Base-by-base conservation (phyloP, 2,888 invertebrate genomes). In the Eristalis arbustorum region DNA sequence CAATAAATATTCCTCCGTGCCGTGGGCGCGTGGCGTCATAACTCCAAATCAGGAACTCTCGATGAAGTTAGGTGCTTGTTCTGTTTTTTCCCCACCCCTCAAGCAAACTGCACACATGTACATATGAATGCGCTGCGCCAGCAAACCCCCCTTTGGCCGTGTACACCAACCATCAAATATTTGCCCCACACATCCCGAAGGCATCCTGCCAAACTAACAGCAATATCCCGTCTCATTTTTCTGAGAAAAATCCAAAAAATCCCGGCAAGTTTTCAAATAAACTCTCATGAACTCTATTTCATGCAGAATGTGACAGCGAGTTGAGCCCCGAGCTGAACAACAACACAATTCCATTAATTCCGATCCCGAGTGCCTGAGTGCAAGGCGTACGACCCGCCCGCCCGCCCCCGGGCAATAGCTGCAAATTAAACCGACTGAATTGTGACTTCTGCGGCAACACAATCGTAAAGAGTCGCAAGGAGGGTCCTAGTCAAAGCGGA, bases 231-330 rank as follows among this genome's bases (percentile, higher is more conserved):
- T 71, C 75, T 59, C 40, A 74, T 75, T 75, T 66, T 28, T 5
- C 34, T 23, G 59, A 59, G 22, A 59, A 25, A 72, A 72, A 37
- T 8, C 49, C n/a, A 31, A 13, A 49, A 34, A 63, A 28, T 69
- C 25, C 28, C 66, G 0, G 28, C 18, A 75, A 83, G 67, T 73
- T 78, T 66, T 73, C 83, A 63, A 83, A 78, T 77, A 73, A 83
- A 73, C 63, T 69, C 72, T 73, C 68, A 82, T 82, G 72, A 82
- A 72, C 66, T 56, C 72, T 72, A 82, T 77, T 76, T 72, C 64
- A 66, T 62, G 61, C 42, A 42, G 22, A 82, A 49, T 64, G 63
- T 40, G 40, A 56, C 63, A n/a, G 8, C 56, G 57, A 64, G 14
- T n/a, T 6, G 49, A 25, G 14, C 59, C 22, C 42, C n/a, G n/a